Conservation (phyloP, 1,140 invertebrate genomes). For the Capitella teleta region DNA sequence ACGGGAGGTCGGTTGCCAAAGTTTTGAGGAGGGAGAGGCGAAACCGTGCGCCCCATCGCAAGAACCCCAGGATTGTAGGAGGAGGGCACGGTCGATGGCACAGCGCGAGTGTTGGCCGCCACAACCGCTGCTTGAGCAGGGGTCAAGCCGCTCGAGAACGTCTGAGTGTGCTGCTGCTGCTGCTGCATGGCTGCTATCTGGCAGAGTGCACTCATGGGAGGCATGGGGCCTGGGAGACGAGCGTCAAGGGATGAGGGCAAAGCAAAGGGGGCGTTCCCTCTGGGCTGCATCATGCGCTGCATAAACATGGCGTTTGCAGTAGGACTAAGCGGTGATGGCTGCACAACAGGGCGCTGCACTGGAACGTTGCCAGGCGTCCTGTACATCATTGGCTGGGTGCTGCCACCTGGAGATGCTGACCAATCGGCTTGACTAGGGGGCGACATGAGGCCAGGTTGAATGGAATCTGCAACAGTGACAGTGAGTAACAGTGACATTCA, state of each 20-base stretch:
- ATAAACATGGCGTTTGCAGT: slow-evolving; percentile 19
- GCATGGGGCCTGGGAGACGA: too few relatives aligned
- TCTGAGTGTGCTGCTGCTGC: too few relatives aligned
- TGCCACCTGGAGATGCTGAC: too few relatives aligned
- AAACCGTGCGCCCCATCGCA: too few relatives aligned
- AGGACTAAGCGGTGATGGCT: slow-evolving; percentile 2
- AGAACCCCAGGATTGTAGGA: too few relatives aligned
- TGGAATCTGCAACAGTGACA: slow-evolving; percentile 12
- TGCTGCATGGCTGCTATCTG: too few relatives aligned
- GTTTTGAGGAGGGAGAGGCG: neutral
- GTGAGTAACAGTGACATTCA: neutral
- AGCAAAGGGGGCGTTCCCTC: slow-evolving; percentile 8
- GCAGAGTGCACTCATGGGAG: too few relatives aligned
- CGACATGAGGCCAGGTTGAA: too few relatives aligned
- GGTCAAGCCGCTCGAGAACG: too few relatives aligned
- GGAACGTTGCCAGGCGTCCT: slow-evolving; percentile 6
- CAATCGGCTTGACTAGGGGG: too few relatives aligned
- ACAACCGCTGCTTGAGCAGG: too few relatives aligned
- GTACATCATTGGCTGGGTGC: neutral
- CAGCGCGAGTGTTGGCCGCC: too few relatives aligned
- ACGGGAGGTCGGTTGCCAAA: neutral
- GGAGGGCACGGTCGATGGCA: slow-evolving; percentile 3
- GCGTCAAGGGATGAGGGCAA: neutral
- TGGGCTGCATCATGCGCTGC: slow-evolving; percentile 25
- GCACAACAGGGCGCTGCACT: neutral